Conservation (phyloP, 2,888 invertebrate genomes). For the Erpobdella octoculata region DNA sequence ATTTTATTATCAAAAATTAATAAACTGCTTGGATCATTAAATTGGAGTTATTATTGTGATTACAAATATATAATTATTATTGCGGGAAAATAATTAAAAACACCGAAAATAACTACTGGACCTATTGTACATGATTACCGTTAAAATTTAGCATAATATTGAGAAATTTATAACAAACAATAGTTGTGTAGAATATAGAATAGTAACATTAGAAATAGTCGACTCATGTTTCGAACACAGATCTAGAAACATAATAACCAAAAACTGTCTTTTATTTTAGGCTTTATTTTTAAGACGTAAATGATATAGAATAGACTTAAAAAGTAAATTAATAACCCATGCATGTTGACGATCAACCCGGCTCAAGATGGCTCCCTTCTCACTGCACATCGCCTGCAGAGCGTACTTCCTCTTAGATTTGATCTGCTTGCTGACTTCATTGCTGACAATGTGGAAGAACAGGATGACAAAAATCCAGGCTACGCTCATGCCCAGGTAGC, state of each 20-base stretch:
- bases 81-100: too few species aligned
- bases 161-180: too few species aligned
- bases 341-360: conserved; percentile 82
- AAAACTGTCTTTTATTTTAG: background rate
- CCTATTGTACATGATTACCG: too few species aligned
- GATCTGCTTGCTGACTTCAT: conserved; percentile 56
- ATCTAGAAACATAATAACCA: background rate
- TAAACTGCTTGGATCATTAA: too few species aligned
- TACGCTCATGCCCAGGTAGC: conserved; percentile 60
- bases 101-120: too few species aligned
- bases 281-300: background rate
- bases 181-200: background rate
- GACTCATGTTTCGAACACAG: background rate
- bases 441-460: conserved; percentile 64
- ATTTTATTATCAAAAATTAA: too few species aligned
- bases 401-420: conserved; percentile 69
- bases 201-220: background rate
- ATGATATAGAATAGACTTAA: background rate
- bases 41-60: too few species aligned
- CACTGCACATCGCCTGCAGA: conserved; percentile 58
- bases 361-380: conserved; percentile 77
- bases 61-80: too few species aligned
- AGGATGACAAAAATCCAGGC: conserved; percentile 80
- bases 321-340: conserved; percentile 64
- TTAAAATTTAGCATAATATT: too few species aligned